Percentiles rank a stretch among this genome's conserved stretches.
These are phyloP conservation scores for Cyphomyrus plagiostoma DNA, from an alignment of 2,113 vertebrate genomes.

Conservation along the genomic window DNA sequence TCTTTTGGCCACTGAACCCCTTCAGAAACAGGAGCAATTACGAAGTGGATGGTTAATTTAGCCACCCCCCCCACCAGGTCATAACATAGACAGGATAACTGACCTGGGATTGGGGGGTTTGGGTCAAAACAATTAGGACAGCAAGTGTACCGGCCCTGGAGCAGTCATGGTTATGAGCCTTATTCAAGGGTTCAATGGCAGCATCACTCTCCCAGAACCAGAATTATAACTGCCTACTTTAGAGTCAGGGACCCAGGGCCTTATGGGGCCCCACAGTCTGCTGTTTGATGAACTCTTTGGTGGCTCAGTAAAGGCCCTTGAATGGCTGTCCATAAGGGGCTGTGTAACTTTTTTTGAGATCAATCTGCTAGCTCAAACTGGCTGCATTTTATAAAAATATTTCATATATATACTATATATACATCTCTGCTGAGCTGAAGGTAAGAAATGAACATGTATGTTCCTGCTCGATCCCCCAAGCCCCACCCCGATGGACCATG, in stretches of 20 bases:
- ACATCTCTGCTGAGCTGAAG: not conserved
- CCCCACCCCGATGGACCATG: not conserved
- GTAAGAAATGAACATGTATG: not conserved
- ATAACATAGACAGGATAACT: not conserved
- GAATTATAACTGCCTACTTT: not conserved
- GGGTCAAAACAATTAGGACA: not conserved
- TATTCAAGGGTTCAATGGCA: not conserved
- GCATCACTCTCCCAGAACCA: not conserved
- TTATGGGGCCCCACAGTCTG: not conserved
- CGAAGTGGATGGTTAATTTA: slow-evolving; percentile 15
- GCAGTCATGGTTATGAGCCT: not conserved
- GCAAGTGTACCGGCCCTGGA: not conserved
- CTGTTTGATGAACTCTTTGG: not conserved
- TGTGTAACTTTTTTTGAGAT: not conserved
- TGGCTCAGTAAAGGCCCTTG: not conserved
- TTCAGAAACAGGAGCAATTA: slow-evolving; percentile 3
- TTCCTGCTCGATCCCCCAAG: not conserved
- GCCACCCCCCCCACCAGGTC: not conserved
- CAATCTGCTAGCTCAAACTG: not conserved
- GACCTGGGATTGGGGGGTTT: not conserved
- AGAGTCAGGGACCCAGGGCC: not conserved
- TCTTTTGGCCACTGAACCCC: not conserved
- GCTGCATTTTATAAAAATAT: not conserved
- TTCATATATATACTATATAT: not conserved
- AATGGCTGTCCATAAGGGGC: not conserved